These are phyloP conservation scores for Pristis pectinata DNA, from an alignment of 2,797 vertebrate genomes.

Conservation along the genomic window DNA sequence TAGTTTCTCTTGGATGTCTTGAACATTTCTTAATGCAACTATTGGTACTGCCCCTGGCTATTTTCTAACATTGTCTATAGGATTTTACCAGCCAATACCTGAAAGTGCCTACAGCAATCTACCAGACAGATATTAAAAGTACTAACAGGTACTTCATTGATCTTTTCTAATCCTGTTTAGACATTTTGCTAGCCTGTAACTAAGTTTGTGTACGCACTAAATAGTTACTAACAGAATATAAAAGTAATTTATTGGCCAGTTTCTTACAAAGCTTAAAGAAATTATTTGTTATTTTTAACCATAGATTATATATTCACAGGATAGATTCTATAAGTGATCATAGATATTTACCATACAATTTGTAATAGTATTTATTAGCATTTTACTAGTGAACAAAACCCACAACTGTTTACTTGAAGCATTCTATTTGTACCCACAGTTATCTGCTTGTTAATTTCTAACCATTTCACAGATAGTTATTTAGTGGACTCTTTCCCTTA, in stretches of 20 bases:
- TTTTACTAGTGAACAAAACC: background rate
- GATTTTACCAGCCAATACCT: background rate
- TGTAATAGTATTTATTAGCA: background rate
- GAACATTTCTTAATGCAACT: background rate
- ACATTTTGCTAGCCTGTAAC: background rate
- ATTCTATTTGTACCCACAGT: background rate
- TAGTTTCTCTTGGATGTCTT: background rate
- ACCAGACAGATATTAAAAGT: background rate
- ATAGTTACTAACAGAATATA: background rate
- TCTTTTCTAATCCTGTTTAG: background rate
- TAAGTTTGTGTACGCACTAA: background rate
- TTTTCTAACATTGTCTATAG: background rate
- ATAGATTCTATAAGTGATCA: background rate
- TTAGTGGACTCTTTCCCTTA: no score
- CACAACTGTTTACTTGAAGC: background rate
- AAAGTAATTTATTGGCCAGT: background rate
- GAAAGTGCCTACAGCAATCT: background rate
- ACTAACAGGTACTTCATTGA: background rate
- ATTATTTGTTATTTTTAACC: background rate
- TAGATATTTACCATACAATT: background rate
- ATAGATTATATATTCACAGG: background rate
- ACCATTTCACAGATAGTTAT: background rate
- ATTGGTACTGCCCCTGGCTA: no score
- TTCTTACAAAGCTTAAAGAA: background rate
- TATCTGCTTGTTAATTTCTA: background rate